Conservation (phyloP, 2,797 vertebrate genomes). For the Arctocebus calabarensis region DNA sequence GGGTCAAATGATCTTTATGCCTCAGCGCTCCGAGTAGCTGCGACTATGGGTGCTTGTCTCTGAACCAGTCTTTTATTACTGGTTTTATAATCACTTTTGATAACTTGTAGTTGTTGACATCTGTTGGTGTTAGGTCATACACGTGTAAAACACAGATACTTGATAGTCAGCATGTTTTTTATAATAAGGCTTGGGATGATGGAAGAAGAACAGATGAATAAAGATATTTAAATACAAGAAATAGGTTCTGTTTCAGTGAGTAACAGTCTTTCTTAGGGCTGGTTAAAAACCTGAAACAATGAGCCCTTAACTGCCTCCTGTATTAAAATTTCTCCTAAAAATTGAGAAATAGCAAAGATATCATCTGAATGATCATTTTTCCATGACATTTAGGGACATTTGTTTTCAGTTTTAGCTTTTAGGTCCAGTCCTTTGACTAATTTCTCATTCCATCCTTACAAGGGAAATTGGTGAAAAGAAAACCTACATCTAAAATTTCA, state of each 20-base stretch:
- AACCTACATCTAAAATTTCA: slow-evolving; percentile 21
- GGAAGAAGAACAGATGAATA: slow-evolving; percentile 34
- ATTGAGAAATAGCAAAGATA: background rate
- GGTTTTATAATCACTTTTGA: slow-evolving; percentile 33
- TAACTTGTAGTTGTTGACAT: background rate
- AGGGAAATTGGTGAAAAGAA: slow-evolving; percentile 17
- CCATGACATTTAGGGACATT: background rate
- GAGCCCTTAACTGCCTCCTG: background rate
- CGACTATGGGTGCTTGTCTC: background rate
- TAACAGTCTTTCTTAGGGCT: background rate
- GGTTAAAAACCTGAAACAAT: slow-evolving; percentile 51
- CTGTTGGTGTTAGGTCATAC: slow-evolving; percentile 22
- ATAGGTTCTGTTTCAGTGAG: slow-evolving; percentile 53
- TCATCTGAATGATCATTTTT: background rate
- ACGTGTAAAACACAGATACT: background rate
- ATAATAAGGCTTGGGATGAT: background rate
- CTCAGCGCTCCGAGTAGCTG: background rate
- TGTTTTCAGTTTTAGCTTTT: slow-evolving; percentile 43
- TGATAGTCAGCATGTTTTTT: slow-evolving; percentile 30
- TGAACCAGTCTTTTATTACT: background rate
- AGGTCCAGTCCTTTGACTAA: background rate
- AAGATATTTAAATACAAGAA: slow-evolving; percentile 3
- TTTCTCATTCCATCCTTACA: slow-evolving; percentile 19
- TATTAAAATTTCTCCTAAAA: slow-evolving; percentile 12
- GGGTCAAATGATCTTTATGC: background rate